A percentile compares a stretch with the other conserved stretches of the same genome.
Evolutionary conservation across 2,113 vertebrate species (phyloP).

Genomic region (Lonchura striata): DNA sequence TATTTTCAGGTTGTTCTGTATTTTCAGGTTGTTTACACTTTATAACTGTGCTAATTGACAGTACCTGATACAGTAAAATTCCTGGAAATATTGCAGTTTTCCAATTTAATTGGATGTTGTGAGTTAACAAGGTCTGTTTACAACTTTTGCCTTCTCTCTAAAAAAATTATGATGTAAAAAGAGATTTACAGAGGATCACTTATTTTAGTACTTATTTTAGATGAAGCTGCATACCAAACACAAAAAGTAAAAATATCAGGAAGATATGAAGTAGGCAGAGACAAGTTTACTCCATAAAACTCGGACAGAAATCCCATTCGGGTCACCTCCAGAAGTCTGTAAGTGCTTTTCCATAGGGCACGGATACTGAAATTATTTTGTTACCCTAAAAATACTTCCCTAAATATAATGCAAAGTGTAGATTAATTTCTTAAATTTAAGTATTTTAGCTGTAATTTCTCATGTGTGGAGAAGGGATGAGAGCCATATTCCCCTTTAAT

Average conservation of each 20-base stretch:
- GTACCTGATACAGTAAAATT: neutral
- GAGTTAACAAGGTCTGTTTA: neutral
- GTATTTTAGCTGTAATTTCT: neutral
- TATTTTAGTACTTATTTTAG: neutral
- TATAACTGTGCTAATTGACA: neutral
- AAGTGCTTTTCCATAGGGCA: neutral
- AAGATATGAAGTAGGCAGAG: neutral
- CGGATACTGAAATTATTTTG: neutral
- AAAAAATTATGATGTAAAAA: neutral
- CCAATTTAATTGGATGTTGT: neutral
- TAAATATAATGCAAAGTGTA: neutral
- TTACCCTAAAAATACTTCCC: neutral
- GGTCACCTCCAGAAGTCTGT: neutral
- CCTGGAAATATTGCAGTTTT: neutral
- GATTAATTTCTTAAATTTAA: neutral
- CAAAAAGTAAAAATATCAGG: neutral
- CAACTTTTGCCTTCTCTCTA: neutral
- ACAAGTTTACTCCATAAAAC: neutral
- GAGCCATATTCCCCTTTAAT: neutral
- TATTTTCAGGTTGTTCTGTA: neutral
- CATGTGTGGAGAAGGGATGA: neutral
- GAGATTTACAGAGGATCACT: neutral
- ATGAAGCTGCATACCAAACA: neutral
- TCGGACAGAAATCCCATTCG: neutral
- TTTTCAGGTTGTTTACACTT: neutral